Evolutionary conservation across 2,113 vertebrate genomes (phyloP), one percentile per base, ranked within the genome.

Genomic region (Paramormyrops kingsleyae): DNA sequence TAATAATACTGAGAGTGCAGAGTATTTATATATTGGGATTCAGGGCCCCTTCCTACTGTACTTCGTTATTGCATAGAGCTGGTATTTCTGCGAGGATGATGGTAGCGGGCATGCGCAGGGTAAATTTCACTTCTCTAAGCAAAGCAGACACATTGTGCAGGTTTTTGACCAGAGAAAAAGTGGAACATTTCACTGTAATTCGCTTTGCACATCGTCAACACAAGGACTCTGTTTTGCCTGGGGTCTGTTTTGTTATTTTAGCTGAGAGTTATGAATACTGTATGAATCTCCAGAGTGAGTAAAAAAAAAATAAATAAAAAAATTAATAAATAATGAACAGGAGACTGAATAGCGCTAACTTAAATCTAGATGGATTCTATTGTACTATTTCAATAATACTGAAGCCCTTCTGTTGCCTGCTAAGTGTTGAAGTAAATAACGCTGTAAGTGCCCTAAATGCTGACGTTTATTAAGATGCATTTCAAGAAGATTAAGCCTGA

Each of bases 201-300:
- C 89, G 91, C 94, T 95, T 94, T 93, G 94, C 94, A 95, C 92
- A 3, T 84, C 21, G 39, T 94, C 92, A 93, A 94, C 94, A 95
- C 95, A 94, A 96, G 95, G 95, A 95, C 95, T 96, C 95, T 94
- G 94, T 95, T 95, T 96, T 92, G 95, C 96, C 96, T 92, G 93
- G 94, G 95, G 95, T 96, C 95, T 96, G 95, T 96, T 96, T 95
- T 95, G 94, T 94, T 95, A 95, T 95, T 96, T 96, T 95, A 95
- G 95, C 95, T 95, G 94, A 95, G 95, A 96, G 92, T 95, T 96
- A 94, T 94, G 94, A 93, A 92, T 94, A 94, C 94, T 92, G 93
- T 95, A 94, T 94, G 95, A 95, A 95, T 96, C 95, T 95, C 94
- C 93, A 92, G 92, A 93, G 93, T 53, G 31, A 35, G 35, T 52